These are phyloP conservation scores for Mamestra brassicae DNA, from an alignment of 2,888 invertebrate species.

Conservation along the genomic window DNA sequence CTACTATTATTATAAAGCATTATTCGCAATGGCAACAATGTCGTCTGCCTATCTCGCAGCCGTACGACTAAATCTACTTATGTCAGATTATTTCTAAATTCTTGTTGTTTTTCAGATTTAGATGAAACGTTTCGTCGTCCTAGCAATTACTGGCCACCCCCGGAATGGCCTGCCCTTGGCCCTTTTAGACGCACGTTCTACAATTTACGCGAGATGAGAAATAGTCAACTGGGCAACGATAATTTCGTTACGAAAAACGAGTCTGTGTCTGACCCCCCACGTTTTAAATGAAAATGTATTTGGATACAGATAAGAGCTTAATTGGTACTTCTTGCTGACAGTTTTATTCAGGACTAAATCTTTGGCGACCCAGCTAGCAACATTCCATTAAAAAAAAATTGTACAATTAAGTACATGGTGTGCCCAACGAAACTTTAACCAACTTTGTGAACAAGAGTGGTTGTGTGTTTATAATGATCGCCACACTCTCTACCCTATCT, in stretches of 20 bases:
- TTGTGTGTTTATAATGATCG: too few relatives aligned
- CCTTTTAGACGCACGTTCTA: constrained; percentile 13
- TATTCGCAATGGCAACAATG: too few relatives aligned
- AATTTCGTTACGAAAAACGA: constrained; percentile 21
- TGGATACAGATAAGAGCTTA: not conserved
- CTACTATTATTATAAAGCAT: not conserved
- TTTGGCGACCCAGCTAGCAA: not conserved
- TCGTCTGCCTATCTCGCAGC: not conserved
- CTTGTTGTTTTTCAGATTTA: not conserved
- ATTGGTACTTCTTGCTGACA: not conserved
- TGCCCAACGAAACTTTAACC: too few relatives aligned
- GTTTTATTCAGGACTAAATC: not conserved
- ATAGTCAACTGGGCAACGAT: not conserved
- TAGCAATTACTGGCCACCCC: not conserved
- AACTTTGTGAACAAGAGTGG: too few relatives aligned
- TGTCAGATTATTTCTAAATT: not conserved
- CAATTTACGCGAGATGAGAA: constrained; percentile 34
- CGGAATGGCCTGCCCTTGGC: constrained; percentile 6
- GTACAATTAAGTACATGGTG: too few relatives aligned
- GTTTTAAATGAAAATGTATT: constrained; percentile 14
- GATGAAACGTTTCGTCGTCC: not conserved
- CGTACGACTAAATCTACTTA: not conserved
- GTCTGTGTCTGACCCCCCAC: too few relatives aligned
- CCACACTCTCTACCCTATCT: too few relatives aligned
- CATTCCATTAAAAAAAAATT: too few relatives aligned